Evolutionary conservation across 2,113 vertebrate species (phyloP).

Genomic region (Sinocyclocheilus grahami): DNA sequence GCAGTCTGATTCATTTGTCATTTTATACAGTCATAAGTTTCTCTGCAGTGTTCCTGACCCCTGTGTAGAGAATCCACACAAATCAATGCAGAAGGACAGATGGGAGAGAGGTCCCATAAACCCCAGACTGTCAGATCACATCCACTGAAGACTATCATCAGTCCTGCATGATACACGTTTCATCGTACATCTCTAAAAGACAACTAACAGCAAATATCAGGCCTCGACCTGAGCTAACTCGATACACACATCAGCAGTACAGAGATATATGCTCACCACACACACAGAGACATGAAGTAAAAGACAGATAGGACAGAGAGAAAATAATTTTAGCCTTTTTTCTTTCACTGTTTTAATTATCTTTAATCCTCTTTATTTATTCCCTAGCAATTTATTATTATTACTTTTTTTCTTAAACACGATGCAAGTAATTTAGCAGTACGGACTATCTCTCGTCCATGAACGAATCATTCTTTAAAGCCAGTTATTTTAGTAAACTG

Average conservation of each 20-base stretch:
- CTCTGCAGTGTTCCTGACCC: not conserved
- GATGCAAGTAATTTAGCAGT: too few relatives aligned
- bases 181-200: not conserved
- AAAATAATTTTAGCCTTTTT: not conserved
- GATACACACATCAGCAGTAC: not conserved
- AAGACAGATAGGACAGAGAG: not conserved
- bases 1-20: not conserved
- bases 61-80: conserved; percentile 24
- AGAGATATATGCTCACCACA: not conserved
- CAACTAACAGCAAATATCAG: not conserved
- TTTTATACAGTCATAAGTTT: conserved; percentile 14
- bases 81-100: conserved; percentile 15
- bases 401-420: too few relatives aligned
- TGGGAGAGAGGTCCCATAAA: conserved; percentile 31
- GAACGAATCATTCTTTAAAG: too few relatives aligned
- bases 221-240: not conserved
- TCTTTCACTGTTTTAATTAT: not conserved
- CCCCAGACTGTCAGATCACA: conserved; percentile 34
- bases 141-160: conserved; percentile 8
- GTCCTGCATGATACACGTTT: conserved; percentile 9
- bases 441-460: too few relatives aligned
- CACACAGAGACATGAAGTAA: not conserved
- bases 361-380: not conserved
- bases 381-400: too few relatives aligned
- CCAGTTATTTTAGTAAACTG: too few relatives aligned